Base-by-base conservation (phyloP, 2,113 vertebrate species). In the Corapipo altera region DNA sequence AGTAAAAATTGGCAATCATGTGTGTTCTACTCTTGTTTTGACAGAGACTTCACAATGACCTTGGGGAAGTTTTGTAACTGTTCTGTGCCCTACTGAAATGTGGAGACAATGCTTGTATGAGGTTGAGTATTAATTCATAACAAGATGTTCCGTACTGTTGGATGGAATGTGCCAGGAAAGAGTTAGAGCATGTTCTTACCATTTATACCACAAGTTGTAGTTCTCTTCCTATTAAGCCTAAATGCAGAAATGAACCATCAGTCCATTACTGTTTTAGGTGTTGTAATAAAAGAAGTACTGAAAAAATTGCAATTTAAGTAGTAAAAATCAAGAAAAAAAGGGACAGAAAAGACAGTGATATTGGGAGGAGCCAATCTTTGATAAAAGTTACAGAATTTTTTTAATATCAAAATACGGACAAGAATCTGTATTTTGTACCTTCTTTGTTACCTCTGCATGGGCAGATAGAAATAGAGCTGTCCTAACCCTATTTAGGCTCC, bases 1-100 rank as follows among this genome's bases (percentile, higher is more conserved):
- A 95, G 67, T 35, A 81, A 92, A 91, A 96, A 81, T 69, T 82
- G 66, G 75, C 70, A 95, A 80, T 82, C 55, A 51, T 48, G 51
- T 93, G 51, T 87, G 58, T 75, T 93, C 57, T 65, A 33, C 87
- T 91, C 71, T 93, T 93, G 55, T 73, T 95, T 83, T 91, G 75
- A 55, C 54, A 87, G 48, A 92, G n/a, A 72, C 70, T 92, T 96
- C 54, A 71, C 62, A 91, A 75, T 93, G 62, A 95, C 81, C 94
- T 95, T 94, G 95, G 51, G 62, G 20, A 94, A 79, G 70, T 91
- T 95, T 85, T 93, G 54, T 51, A 92, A 65, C 49, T 96, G 16
- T 52, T 86, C 48, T 91, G 14, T 86, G 48, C 72, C 86, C 77
- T 92, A 19, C 35, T 91, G 22, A 55, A 91, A 2, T 9, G 10